Base-by-base conservation (phyloP, 2,797 vertebrate genomes). In the Capromys pilorides region DNA sequence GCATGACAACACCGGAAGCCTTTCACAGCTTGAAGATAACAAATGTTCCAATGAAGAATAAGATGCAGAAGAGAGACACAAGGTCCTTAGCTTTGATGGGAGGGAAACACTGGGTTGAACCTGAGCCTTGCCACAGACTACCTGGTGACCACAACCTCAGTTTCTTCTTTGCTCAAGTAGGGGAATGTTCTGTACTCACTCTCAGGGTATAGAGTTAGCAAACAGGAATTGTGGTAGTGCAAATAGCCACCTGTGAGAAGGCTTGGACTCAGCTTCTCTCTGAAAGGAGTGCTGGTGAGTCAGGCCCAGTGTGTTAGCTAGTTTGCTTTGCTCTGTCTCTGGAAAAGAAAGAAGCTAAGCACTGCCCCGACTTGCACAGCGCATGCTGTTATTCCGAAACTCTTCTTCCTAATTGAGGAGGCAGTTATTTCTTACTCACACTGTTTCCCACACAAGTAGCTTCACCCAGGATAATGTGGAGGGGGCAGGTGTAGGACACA, bases 11-110 rank as follows among this genome's bases (percentile, higher is more conserved):
- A 95, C 81, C 61, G 71, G 93, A 95, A 95, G n/a, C 51, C 41
- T 67, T 96, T 91, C 79, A 83, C 11, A 93, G 86, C 92, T 94
- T 62, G 41, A 95, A 71, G 75, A 92, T 51, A 95, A 83, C 45
- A 80, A 94, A 95, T 49, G 39, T 93, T 64, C 94, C 91, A 89
- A 62, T 93, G 89, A 96, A 95, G 89, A 91, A 36, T 93, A 84
- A 90, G 67, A 85, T 12, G 71, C 62, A 61, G 81, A 96, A 88
- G 66, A 41, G 16, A 84, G 62, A 80, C 14, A 51, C 5, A 61
- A 59, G n/a, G 67, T 51, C 6, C 13, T 24, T 21, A 82, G 41
- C 91, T 36, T 71, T 21, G 7, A 94, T 71, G 11, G 21, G 3
- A 28, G 54, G 59, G 78, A 88, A 83, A 54, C 18, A 26, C 59